Base-by-base conservation (phyloP, 2,113 vertebrate species). In the Pseudorectes ferrugineus region DNA sequence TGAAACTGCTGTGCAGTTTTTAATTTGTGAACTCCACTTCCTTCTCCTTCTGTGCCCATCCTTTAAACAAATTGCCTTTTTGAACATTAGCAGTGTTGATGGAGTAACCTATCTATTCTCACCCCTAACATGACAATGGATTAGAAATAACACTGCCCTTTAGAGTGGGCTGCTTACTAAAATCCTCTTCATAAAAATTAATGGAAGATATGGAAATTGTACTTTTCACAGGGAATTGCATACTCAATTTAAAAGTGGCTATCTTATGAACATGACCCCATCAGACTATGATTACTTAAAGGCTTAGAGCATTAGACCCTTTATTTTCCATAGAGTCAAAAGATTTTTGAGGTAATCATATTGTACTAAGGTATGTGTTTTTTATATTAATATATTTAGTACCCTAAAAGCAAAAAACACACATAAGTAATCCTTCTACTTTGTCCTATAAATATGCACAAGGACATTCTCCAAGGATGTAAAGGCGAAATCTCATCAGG, bases 1-100 rank as follows among this genome's bases (percentile, higher is more conserved):
- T 89, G 94, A 97, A 96, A 88, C 88, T 90, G 68, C 57, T 67
- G 31, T 36, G 68, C 61, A 91, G 92, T 72, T 96, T 87, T 84
- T 71, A 67, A 93, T 92, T 93, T 88, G 51, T 51, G 73, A 89
- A 80, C 42, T 89, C 63, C 48, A 35, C 36, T 80, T 72, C 71
- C 76, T 94, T 74, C 43, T 85, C 51, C 6, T 68, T 48, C 66
- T 58, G 54, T 33, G n/a, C 36, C 42, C n/a, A 68, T 67, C 83
- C 61, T 94, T 79, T 36, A 93, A 63, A 77, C 42, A 88, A 61
- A 88, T 13, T 51, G 17, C 49, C 46, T 52, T 86, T 92, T 55
- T 57, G 59, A 89, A 90, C 45, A 57, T 48, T 22, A 76, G 65
- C 75, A 51, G 45, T 42, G 59, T 19, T 51, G 51, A 54, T 66